A percentile compares a stretch with the other conserved stretches of the same genome.
These are phyloP conservation scores for Drosophila maculinotata DNA, from an alignment of 2,888 invertebrate genomes.

Conservation along the genomic window DNA sequence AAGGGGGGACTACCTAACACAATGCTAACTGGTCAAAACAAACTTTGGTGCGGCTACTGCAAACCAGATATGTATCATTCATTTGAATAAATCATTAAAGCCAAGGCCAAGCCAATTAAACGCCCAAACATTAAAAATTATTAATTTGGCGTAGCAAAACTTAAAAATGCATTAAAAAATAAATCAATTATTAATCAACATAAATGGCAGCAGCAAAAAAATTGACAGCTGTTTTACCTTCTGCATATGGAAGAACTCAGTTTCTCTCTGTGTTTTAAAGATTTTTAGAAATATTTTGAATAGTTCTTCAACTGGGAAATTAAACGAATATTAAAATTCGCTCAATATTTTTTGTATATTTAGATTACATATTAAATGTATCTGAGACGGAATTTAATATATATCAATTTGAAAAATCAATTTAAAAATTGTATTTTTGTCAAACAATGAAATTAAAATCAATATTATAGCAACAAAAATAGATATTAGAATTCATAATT, in stretches of 20 bases:
- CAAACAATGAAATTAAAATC: too few relatives aligned
- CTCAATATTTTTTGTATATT: too few relatives aligned
- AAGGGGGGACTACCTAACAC: neutral
- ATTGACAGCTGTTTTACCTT: neutral
- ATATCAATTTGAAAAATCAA: too few relatives aligned
- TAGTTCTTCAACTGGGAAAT: too few relatives aligned
- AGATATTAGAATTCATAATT: neutral
- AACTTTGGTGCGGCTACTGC: slow-evolving; percentile 20
- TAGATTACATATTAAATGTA: too few relatives aligned
- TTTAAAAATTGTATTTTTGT: too few relatives aligned
- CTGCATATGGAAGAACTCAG: too few relatives aligned
- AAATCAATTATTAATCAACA: slow-evolving; percentile 28
- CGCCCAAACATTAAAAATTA: slow-evolving; percentile 37
- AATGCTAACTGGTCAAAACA: slow-evolving; percentile 26
- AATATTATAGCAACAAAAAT: neutral
- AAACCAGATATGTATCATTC: slow-evolving; percentile 29
- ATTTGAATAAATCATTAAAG: slow-evolving; percentile 59
- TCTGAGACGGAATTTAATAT: too few relatives aligned
- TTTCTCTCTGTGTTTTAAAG: too few relatives aligned
- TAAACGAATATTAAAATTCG: too few relatives aligned
- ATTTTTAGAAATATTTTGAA: too few relatives aligned
- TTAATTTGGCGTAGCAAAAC: slow-evolving; percentile 21
- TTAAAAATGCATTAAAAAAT: slow-evolving; percentile 18
- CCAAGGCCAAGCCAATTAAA: slow-evolving; percentile 56
- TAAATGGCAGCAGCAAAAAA: slow-evolving; percentile 2